A percentile compares a stretch with the other conserved stretches of the same genome.
phyloP scores from a whole-genome alignment of 1,140 invertebrate species.

The Monochamus saltuarius region DNA sequence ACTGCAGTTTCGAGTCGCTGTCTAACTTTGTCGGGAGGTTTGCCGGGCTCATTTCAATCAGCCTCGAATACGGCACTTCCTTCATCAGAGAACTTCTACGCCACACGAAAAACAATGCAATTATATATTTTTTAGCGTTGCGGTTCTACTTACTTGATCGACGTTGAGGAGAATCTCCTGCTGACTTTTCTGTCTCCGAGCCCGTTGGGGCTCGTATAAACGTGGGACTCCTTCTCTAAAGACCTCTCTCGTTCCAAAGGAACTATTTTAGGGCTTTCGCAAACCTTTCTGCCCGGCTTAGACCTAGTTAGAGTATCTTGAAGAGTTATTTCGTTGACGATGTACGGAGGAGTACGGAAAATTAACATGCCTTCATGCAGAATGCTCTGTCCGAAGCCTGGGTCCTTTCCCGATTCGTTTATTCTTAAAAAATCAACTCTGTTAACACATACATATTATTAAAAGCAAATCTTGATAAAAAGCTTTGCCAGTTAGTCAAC shows the following conservation, averaged over 20 bases:
- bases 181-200: constrained; percentile 39
- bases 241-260: constrained; percentile 30
- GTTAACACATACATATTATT: too few relatives aligned
- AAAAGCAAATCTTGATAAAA: too few relatives aligned
- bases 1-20: constrained; percentile 75
- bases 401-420: constrained; percentile 66
- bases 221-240: constrained; percentile 26
- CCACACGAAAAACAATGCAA: not conserved
- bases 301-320: constrained; percentile 58
- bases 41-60: constrained; percentile 67
- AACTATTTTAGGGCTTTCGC: constrained; percentile 37
- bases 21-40: constrained; percentile 67
- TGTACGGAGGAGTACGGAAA: constrained; percentile 86
- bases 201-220: constrained; percentile 34
- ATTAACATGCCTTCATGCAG: constrained; percentile 85
- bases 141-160: constrained; percentile 37
- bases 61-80: constrained; percentile 77
- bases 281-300: constrained; percentile 45
- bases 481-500: too few relatives aligned
- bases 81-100: constrained; percentile 51
- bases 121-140: not conserved
- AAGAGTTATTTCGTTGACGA: constrained; percentile 73
- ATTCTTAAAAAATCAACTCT: constrained; percentile 52
- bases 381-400: constrained; percentile 91
- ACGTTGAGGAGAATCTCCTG: constrained; percentile 48